These are phyloP conservation scores for Labeo calbasu DNA, from an alignment of 2,797 vertebrate species.

Conservation along the genomic window DNA sequence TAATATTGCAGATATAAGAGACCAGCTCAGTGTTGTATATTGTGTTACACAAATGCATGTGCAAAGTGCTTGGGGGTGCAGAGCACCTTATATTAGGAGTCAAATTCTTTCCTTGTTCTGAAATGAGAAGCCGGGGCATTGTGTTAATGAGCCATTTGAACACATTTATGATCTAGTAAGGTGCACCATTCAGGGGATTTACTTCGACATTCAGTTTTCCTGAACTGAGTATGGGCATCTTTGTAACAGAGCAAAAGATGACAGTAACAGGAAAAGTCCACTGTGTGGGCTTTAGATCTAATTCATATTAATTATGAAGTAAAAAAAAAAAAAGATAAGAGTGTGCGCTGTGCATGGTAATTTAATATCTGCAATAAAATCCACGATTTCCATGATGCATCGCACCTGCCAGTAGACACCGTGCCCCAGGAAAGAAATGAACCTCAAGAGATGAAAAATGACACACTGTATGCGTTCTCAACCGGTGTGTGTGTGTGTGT, in stretches of 20 bases:
- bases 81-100: constrained; percentile 12
- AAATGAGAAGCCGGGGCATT: constrained; percentile 14
- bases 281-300: not conserved
- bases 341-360: not conserved
- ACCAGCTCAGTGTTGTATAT: constrained; percentile 39
- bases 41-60: constrained; percentile 24
- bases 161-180: not conserved
- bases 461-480: not conserved
- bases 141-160: constrained; percentile 1
- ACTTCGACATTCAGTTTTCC: not conserved
- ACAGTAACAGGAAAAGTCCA: constrained; percentile 7
- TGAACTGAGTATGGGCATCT: not conserved
- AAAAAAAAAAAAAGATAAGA: not conserved
- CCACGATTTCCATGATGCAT: constrained; percentile 16
- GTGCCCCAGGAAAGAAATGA: constrained; percentile 38
- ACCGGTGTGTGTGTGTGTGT: constrained; percentile 3
- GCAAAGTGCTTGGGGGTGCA: constrained; percentile 38
- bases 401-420: constrained; percentile 27
- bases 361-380: constrained; percentile 37
- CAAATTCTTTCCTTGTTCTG: constrained; percentile 22
- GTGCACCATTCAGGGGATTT: not conserved
- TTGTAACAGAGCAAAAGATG: not conserved
- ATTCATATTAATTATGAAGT: constrained; percentile 28
- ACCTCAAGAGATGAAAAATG: constrained; percentile 29
- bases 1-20: constrained; percentile 36